A percentile compares a stretch with the other conserved stretches of the same genome.
Evolutionary conservation across 2,888 invertebrate species (phyloP).

Genomic region (Periphyllus acericola): DNA sequence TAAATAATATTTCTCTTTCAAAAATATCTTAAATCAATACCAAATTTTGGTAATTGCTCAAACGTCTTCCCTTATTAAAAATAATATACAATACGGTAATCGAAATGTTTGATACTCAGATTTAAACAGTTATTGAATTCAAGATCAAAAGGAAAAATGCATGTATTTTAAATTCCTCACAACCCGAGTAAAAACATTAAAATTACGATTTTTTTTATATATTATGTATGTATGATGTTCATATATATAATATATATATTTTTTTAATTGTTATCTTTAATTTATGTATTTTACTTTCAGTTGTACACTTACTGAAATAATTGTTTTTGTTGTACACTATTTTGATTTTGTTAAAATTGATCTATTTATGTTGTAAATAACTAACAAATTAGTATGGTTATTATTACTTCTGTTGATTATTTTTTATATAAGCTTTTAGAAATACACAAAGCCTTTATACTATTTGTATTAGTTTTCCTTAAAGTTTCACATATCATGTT

Average conservation of each 20-base stretch:
- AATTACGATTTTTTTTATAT: not conserved
- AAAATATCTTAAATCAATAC: too few species aligned
- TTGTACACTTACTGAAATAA: not conserved
- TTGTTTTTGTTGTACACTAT: not conserved
- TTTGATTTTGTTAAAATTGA: constrained; percentile 25
- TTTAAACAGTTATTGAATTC: not conserved
- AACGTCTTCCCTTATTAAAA: constrained; percentile 44
- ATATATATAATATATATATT: not conserved
- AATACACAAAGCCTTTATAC: not conserved
- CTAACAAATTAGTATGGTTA: constrained; percentile 25
- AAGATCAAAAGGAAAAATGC: constrained; percentile 13
- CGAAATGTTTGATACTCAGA: constrained; percentile 42
- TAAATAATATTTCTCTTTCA: too few species aligned
- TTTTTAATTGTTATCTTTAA: not conserved
- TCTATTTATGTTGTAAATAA: constrained; percentile 19
- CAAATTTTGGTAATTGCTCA: too few species aligned
- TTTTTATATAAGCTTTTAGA: constrained; percentile 24
- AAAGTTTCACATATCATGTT: not conserved
- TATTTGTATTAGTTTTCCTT: not conserved
- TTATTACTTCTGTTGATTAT: constrained; percentile 1
- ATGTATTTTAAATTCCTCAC: not conserved
- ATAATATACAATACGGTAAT: constrained; percentile 44
- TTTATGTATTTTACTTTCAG: not conserved
- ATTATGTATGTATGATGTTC: not conserved
- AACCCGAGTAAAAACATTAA: not conserved